These are phyloP conservation scores for Lepidurus couesii DNA, from an alignment of 1,140 invertebrate genomes.

Conservation along the genomic window DNA sequence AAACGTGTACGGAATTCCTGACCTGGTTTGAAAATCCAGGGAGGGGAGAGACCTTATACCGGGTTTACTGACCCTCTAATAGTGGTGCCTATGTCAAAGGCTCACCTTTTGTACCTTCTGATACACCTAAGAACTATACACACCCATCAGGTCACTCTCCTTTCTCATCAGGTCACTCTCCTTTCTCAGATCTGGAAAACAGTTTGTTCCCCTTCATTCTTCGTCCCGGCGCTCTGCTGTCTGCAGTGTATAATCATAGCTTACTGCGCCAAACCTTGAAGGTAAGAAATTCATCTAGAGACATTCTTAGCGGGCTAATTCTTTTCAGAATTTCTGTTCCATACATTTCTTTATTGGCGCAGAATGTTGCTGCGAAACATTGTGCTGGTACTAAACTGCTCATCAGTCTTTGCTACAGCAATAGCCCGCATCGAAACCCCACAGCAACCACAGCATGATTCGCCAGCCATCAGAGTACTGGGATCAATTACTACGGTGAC, in stretches of 20 bases:
- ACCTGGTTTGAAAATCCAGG: neutral
- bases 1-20: neutral
- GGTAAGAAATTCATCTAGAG: no score
- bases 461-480: neutral
- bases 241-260: neutral
- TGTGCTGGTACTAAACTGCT: neutral
- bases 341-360: neutral
- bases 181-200: neutral
- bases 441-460: neutral
- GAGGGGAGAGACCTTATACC: neutral
- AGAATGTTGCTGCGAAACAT: neutral
- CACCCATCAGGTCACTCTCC: neutral
- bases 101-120: neutral
- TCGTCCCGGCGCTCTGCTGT: neutral
- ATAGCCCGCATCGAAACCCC: neutral
- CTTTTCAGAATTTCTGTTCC: no score
- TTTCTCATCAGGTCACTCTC: neutral
- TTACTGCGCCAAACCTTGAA: no score
- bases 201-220: neutral
- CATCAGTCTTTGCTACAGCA: neutral
- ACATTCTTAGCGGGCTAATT: no score
- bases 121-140: neutral
- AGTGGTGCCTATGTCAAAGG: neutral
- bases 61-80: neutral
- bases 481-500: neutral